These are phyloP conservation scores for Phoxinus dragarum DNA, from an alignment of 2,797 vertebrate genomes.

Conservation along the genomic window DNA sequence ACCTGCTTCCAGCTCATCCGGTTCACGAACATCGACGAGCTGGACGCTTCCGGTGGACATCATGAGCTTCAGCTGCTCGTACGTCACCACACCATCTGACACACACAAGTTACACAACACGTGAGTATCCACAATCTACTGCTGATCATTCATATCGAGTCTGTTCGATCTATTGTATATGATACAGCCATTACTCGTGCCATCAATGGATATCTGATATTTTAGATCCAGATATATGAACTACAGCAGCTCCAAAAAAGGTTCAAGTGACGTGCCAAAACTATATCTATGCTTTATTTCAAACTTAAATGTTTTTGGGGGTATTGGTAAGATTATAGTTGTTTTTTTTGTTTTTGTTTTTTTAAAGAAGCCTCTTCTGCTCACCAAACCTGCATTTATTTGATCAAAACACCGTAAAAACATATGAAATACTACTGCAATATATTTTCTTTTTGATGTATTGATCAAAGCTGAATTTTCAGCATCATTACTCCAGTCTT, in stretches of 20 bases:
- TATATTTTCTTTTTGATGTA: too few species aligned
- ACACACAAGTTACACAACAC: background rate
- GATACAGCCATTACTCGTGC: background rate
- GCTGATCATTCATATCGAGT: background rate
- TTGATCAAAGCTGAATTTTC: too few species aligned
- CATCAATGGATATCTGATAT: too few species aligned
- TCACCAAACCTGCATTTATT: background rate
- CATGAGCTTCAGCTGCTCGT: constrained; percentile 54
- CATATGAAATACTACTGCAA: too few species aligned
- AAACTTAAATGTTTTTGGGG: background rate
- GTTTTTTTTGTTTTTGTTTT: background rate
- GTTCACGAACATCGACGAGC: constrained; percentile 61
- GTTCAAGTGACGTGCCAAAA: background rate
- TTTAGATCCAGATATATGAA: background rate
- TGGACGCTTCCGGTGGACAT: constrained; percentile 43
- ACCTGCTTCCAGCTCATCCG: constrained; percentile 55
- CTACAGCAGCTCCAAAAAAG: background rate
- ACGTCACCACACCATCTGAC: constrained; percentile 39
- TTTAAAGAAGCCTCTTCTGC: background rate
- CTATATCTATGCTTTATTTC: background rate
- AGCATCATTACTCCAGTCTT: too few species aligned
- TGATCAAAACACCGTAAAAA: too few species aligned
- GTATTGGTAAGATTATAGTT: too few species aligned
- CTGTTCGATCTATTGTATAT: background rate
- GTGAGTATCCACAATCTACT: background rate